Evolutionary conservation across 2,888 invertebrate genomes (phyloP).

Genomic region (Pocota personata): DNA sequence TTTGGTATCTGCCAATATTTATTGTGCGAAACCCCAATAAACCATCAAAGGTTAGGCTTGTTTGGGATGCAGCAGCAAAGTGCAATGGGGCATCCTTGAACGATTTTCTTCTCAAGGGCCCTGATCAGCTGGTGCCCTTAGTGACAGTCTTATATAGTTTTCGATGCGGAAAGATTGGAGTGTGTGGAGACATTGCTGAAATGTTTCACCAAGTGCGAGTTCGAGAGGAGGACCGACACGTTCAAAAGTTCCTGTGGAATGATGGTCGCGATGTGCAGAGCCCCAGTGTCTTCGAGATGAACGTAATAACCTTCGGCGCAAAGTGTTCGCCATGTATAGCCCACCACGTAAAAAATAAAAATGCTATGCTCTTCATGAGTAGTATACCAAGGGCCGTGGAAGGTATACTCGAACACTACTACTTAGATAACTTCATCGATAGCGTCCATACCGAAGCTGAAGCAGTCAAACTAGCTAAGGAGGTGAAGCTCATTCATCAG

Average conservation of each 20-base stretch:
- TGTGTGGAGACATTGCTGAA: constrained; percentile 9
- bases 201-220: constrained; percentile 66
- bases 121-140: constrained; percentile 74
- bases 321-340: constrained; percentile 37
- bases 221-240: constrained; percentile 48
- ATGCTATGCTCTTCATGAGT: constrained; percentile 68
- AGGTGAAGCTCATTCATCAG: not conserved
- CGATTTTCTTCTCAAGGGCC: constrained; percentile 77
- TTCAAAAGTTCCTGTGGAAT: constrained; percentile 77
- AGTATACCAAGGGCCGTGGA: constrained; percentile 64
- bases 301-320: constrained; percentile 14
- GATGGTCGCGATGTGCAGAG: constrained; percentile 35
- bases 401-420: constrained; percentile 73
- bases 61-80: constrained; percentile 78
- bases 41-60: constrained; percentile 75
- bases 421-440: constrained; percentile 74
- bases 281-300: constrained; percentile 54
- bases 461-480: not conserved
- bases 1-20: too few species aligned
- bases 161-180: not conserved
- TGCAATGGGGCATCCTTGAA: constrained; percentile 75
- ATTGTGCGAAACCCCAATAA: constrained; percentile 74
- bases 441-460: not conserved
- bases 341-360: constrained; percentile 75
- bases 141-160: not conserved